Evolutionary conservation across 2,797 vertebrate genomes (phyloP).

Genomic region (Microctenopoma steveboyesi): DNA sequence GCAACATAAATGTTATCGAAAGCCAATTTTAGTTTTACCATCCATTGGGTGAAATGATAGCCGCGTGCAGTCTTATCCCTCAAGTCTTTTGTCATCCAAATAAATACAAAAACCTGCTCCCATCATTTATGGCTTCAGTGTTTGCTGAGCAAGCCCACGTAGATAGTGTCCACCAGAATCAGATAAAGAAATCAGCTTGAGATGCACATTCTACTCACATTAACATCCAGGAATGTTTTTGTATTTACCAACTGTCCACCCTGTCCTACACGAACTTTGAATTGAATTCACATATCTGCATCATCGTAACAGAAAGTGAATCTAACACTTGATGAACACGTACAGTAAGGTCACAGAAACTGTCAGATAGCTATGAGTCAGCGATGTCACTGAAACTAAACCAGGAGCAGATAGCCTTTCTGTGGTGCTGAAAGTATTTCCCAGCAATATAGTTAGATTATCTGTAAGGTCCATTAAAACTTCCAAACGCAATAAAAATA

Average conservation of each 20-base stretch:
- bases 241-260: neutral
- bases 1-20: conserved; percentile 51
- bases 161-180: conserved; percentile 23
- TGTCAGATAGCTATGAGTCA: too few relatives aligned
- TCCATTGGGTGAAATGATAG: conserved; percentile 7
- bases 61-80: conserved; percentile 14
- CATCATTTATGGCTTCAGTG: conserved; percentile 39
- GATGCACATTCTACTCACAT: conserved; percentile 8
- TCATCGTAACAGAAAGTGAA: neutral
- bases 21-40: conserved; percentile 30
- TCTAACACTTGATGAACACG: neutral
- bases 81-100: conserved; percentile 41
- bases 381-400: too few relatives aligned
- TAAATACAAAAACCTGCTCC: conserved; percentile 28
- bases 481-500: conserved; percentile 37
- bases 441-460: conserved; percentile 36
- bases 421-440: conserved; percentile 27
- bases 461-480: conserved; percentile 24
- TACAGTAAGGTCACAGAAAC: neutral
- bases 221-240: neutral
- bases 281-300: neutral
- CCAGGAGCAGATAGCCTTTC: neutral
- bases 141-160: conserved; percentile 57
- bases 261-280: conserved; percentile 1
- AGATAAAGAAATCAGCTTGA: conserved; percentile 58